Percentiles rank a stretch among this genome's conserved stretches.
phyloP scores from a whole-genome alignment of 92 coral and sea anemone species.

The Isaurus tuberculatus region DNA sequence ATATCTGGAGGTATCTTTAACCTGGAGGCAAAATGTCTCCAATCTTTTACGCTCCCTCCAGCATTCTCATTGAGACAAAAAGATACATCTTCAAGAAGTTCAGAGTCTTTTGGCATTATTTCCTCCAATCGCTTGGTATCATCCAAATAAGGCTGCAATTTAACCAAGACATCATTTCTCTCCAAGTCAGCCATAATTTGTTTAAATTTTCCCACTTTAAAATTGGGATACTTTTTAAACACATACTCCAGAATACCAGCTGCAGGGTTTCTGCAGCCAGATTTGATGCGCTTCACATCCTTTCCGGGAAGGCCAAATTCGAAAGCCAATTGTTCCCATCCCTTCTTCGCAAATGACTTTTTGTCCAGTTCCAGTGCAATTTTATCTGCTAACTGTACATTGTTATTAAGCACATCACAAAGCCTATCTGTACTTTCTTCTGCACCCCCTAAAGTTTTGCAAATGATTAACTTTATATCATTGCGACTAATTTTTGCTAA shows the following conservation, averaged over 20 bases:
- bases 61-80: conserved; percentile 17
- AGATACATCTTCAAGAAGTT: conserved; percentile 29
- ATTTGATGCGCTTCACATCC: background rate
- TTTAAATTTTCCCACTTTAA: conserved; percentile 14
- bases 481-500: conserved; percentile 10
- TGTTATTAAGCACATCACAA: background rate
- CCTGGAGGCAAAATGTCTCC: conserved; percentile 30
- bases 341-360: background rate
- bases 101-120: conserved; percentile 35
- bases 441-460: background rate
- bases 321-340: conserved; percentile 25
- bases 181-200: background rate
- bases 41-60: conserved; percentile 23
- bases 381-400: conserved; percentile 2
- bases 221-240: background rate
- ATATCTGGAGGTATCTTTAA: background rate
- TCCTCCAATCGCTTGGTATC: background rate
- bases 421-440: background rate
- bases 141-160: background rate
- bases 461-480: background rate
- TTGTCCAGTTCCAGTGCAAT: conserved; percentile 3
- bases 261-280: conserved; percentile 24
- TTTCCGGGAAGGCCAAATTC: background rate
- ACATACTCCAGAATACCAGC: conserved; percentile 17
- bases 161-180: conserved; percentile 23